Evolutionary conservation across 2,888 invertebrate species (phyloP).

Genomic region (Pilophorus perplexus): DNA sequence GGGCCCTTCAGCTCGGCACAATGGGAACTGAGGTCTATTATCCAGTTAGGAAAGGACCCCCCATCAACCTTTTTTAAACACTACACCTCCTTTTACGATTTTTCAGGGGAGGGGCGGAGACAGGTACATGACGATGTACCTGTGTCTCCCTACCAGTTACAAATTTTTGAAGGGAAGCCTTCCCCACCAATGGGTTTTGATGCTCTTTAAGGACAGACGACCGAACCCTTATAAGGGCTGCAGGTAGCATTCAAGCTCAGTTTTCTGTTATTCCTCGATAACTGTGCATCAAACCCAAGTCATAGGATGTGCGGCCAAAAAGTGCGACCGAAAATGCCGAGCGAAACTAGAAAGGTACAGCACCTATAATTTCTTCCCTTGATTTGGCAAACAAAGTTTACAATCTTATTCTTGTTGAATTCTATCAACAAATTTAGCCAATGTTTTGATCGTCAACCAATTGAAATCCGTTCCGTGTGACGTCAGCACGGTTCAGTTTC

Average conservation of each 20-base stretch:
- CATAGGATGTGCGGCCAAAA: slow-evolving; percentile 30
- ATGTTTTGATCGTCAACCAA: no score
- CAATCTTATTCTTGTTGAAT: background rate
- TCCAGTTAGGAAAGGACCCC: background rate
- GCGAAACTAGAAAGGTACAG: slow-evolving; percentile 35
- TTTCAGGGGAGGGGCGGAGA: background rate
- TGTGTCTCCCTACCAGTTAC: background rate
- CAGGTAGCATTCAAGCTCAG: background rate
- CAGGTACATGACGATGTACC: background rate
- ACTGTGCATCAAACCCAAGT: background rate
- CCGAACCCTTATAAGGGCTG: slow-evolving; percentile 24
- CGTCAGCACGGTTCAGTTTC: no score
- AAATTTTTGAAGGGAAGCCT: background rate
- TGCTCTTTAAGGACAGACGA: background rate
- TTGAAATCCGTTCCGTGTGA: no score
- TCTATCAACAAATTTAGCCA: background rate
- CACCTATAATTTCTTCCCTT: background rate
- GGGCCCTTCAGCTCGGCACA: background rate
- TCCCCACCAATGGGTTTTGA: no score
- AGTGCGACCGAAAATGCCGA: slow-evolving; percentile 17
- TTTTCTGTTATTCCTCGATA: background rate
- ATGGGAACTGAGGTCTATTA: background rate
- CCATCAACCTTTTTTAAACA: no score
- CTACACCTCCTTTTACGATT: no score
- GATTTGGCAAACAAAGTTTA: background rate